Conservation (phyloP, 2,797 vertebrate genomes). For the Lindbergichthys nudifrons region DNA sequence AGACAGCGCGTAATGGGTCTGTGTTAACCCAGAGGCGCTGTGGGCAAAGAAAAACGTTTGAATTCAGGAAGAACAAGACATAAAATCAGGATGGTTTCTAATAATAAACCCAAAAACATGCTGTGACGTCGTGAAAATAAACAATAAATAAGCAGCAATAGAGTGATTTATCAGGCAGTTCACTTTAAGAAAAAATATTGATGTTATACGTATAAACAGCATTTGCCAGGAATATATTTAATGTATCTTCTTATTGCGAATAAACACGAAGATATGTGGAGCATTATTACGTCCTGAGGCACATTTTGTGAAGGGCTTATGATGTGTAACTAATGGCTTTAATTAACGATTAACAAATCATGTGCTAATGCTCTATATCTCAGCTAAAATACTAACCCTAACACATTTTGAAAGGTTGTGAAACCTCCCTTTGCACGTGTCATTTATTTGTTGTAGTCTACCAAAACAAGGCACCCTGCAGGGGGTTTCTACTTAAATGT, state of each 20-base stretch:
- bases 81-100: not conserved
- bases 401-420: not conserved
- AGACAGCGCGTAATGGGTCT: constrained; percentile 80
- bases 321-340: not conserved
- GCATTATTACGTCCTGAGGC: not conserved
- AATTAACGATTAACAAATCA: not conserved
- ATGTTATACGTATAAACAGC: too few relatives aligned
- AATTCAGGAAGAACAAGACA: constrained; percentile 28
- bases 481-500: too few relatives aligned
- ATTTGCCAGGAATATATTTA: not conserved
- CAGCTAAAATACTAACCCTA: not conserved
- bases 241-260: not conserved
- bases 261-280: not conserved
- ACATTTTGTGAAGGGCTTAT: too few relatives aligned
- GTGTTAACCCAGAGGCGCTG: constrained; percentile 65
- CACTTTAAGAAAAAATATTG: too few relatives aligned
- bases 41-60: constrained; percentile 55
- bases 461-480: too few relatives aligned
- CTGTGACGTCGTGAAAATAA: not conserved
- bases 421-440: too few relatives aligned
- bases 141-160: not conserved
- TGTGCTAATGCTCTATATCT: not conserved
- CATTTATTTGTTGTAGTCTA: too few relatives aligned
- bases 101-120: constrained; percentile 1
- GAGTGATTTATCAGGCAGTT: too few relatives aligned